Conservation (phyloP, 2,888 invertebrate species). For the Hylaea fasciaria region DNA sequence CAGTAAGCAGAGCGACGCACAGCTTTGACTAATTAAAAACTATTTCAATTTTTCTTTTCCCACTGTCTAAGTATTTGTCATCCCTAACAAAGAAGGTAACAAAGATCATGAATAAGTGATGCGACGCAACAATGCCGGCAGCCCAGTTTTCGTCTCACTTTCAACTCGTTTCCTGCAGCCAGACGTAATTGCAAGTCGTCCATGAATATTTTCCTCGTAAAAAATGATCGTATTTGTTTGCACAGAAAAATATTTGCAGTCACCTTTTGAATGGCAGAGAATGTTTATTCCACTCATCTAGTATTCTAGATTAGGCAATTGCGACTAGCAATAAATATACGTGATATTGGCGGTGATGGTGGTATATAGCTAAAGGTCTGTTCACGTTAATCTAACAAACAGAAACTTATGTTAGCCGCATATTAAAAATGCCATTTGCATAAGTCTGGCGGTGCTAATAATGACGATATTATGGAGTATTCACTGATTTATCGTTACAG, state of each 20-base stretch:
- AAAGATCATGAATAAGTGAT: conserved; percentile 25
- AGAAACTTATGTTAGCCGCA: too few species aligned
- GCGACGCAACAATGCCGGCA: conserved; percentile 19
- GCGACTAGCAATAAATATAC: too few species aligned
- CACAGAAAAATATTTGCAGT: conserved; percentile 9
- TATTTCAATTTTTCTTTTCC: neutral
- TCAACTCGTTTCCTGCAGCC: conserved; percentile 26
- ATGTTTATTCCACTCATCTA: too few species aligned
- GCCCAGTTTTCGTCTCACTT: conserved; percentile 17
- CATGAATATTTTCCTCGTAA: conserved; percentile 22
- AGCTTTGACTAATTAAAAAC: too few species aligned
- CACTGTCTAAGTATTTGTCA: neutral
- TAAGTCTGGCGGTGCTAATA: too few species aligned
- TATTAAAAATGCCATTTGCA: too few species aligned
- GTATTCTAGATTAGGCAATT: too few species aligned
- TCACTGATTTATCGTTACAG: neutral
- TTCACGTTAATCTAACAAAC: too few species aligned
- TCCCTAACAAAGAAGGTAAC: conserved; percentile 5
- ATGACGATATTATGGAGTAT: neutral
- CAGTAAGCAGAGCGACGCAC: too few species aligned
- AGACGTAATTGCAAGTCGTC: conserved; percentile 21
- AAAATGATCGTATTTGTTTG: neutral
- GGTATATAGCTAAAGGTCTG: too few species aligned
- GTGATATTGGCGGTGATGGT: too few species aligned
- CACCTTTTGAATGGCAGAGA: neutral